phyloP scores from a whole-genome alignment of 2,113 vertebrate genomes.

The Puma concolor region DNA sequence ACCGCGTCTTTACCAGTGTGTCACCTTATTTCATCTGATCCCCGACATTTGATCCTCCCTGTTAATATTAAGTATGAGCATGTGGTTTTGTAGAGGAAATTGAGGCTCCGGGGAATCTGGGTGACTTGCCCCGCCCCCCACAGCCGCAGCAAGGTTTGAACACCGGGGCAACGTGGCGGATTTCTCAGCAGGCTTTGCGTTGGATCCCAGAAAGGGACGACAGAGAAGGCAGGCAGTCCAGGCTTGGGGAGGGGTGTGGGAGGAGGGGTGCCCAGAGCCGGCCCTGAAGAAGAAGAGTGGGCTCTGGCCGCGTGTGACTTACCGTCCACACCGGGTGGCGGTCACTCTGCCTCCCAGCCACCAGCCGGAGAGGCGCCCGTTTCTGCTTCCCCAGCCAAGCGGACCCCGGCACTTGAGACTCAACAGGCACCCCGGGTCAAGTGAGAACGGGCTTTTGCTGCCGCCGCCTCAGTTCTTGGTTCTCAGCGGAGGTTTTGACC shows the following conservation, averaged over 20 bases:
- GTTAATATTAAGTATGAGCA: neutral
- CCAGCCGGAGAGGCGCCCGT: neutral
- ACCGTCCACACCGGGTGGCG: accelerated
- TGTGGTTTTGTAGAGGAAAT: neutral
- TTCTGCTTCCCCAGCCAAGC: neutral
- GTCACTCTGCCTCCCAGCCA: accelerated
- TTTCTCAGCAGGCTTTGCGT: neutral
- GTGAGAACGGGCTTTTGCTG: neutral
- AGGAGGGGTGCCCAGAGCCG: neutral
- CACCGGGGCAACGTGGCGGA: neutral
- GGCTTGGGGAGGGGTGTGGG: neutral
- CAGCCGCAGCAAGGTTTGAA: neutral
- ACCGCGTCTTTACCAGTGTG: neutral
- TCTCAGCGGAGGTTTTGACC: neutral
- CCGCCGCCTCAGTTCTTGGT: neutral
- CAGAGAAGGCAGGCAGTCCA: neutral
- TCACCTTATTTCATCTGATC: neutral
- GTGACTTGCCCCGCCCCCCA: neutral
- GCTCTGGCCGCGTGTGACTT: neutral
- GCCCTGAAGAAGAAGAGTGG: neutral
- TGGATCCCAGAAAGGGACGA: neutral
- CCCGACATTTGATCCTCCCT: neutral
- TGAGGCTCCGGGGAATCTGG: neutral
- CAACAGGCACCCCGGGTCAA: neutral
- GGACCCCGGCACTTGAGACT: neutral